Base-by-base conservation (phyloP, 2,888 invertebrate species). In the Diaprepes abbreviatus region DNA sequence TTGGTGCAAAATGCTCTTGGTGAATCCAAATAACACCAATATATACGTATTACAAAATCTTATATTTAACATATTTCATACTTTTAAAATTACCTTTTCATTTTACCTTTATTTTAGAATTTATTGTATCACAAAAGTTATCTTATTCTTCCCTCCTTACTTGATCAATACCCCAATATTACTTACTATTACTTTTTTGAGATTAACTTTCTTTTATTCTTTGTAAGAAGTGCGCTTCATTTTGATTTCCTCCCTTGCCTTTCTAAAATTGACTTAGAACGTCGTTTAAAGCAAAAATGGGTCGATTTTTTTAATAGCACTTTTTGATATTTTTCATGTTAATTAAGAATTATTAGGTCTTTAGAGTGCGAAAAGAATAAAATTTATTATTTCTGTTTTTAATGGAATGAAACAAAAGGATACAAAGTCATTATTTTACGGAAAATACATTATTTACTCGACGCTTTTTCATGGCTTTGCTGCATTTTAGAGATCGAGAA, bases 141-240 rank as follows among this genome's bases (percentile, higher is more conserved):
- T 12, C 24, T 24, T 45, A 24, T 24, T 48, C 21, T 28, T 48
- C 24, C 24, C 24, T 48, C 12, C 9, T 14, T 12, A 28, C 28
- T 48, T 48, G 48, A 28, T 48, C 12, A 48, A 48, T 6, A 48
- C 28, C 14, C 12, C 12, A 24, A 48, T 19, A 43, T 19, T 19
- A 19, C 21, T 19, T 21, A 14, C 28, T 48, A 28, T 48, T 48
- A 28, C 48, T 48, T 28, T 45, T 48, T 48, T 28, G 28, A 24
- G 24, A 48, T 48, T 28, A 48, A 48, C 48, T 48, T 48, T 48
- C 48, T 48, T 48, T 28, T 48, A 28, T 48, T 48, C 48, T 48
- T 48, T 48, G 28, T 10, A 28, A 48, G 28, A 28, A 48, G 28
- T 48, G 14, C 28, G 28, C 28, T 48, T 28, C 48, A 48, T 48